Base-by-base conservation (phyloP, 2,113 vertebrate species). In the Sinocyclocheilus anophthalmus region DNA sequence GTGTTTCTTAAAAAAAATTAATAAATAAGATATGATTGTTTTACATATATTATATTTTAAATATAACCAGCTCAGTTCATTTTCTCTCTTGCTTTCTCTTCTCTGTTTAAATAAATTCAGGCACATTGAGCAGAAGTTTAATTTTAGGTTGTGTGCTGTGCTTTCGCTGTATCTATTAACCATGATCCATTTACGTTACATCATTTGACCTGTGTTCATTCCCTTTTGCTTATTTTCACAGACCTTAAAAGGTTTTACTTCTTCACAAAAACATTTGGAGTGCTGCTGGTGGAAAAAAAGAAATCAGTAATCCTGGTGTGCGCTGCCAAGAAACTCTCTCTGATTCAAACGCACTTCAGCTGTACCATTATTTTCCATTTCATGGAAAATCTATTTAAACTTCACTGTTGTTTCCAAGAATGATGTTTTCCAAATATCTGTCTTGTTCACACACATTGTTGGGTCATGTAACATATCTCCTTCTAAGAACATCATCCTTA, bases 181-280 rank as follows among this genome's bases (percentile, higher is more conserved):
- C 33, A 6, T 73, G 65, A 76, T 86, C 45, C 57, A 30, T 84
- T 86, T 73, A 57, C 81, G 48, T 86, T 78, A 69, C 81, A 80
- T 89, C 77, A 89, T 73, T 65, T 73, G 84, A 76, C 83, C 86
- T 39, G 20, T 70, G 48, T 37, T 85, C 70, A 88, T 84, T 45
- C 2, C 50, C 78, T 16, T 81, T 81, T 26, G 45, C 86, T 89
- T 90, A 91, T 91, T 88, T 89, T 89, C 83, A 73, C 79, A 88
- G 79, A 89, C 91, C 92, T 91, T 93, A 94, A 90, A 94, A 90
- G 92, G 92, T 90, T 87, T 88, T 80, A 76, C 86, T 88, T 85
- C 89, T 88, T 85, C 76, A 86, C 73, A 79, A 89, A 91, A 92
- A 92, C 90, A 90, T 91, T 88, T 91, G 86, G 76, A 78, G 84